Conservation (phyloP, 2,888 invertebrate genomes). For the Drosophila incognita region DNA sequence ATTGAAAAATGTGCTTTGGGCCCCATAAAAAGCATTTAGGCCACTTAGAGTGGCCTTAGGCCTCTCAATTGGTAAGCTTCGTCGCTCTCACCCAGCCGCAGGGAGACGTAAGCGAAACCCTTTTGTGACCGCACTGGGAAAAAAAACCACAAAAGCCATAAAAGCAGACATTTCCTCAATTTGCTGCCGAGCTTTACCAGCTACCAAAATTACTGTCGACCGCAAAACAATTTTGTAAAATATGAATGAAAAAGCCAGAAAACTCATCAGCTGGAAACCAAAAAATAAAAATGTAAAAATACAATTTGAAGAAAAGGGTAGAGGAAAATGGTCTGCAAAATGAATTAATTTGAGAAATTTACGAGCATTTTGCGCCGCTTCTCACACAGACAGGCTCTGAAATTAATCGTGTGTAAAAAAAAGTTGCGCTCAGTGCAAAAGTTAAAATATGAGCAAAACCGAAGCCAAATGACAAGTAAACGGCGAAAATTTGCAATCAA, state of each 20-base stretch:
- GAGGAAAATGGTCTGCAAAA: conserved; percentile 58
- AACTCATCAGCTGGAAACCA: conserved; percentile 46
- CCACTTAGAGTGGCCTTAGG: conserved; percentile 37
- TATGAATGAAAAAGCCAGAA: conserved; percentile 47
- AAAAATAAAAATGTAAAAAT: background rate
- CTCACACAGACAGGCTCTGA: conserved; percentile 27
- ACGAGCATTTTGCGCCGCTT: conserved; percentile 28
- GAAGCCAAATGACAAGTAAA: conserved; percentile 48
- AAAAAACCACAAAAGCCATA: conserved; percentile 73
- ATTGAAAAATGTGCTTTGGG: conserved; percentile 68
- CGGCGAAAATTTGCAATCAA: conserved; percentile 67
- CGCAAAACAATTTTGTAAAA: conserved; percentile 71
- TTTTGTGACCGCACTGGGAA: conserved; percentile 51
- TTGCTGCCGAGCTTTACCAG: conserved; percentile 34
- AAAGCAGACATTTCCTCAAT: conserved; percentile 67
- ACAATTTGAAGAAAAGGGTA: background rate
- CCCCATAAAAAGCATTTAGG: conserved; percentile 76
- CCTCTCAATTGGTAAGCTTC: background rate
- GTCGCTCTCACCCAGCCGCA: conserved; percentile 45
- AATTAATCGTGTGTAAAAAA: conserved; percentile 58
- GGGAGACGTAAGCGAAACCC: conserved; percentile 48
- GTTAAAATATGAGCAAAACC: conserved; percentile 23
- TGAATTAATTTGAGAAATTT: conserved; percentile 69
- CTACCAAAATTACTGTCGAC: conserved; percentile 57
- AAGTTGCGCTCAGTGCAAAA: conserved; percentile 22